These are phyloP conservation scores for Agelas oroides DNA, from an alignment of 37 sponge, comb jelly and placozoan species.

Conservation along the genomic window DNA sequence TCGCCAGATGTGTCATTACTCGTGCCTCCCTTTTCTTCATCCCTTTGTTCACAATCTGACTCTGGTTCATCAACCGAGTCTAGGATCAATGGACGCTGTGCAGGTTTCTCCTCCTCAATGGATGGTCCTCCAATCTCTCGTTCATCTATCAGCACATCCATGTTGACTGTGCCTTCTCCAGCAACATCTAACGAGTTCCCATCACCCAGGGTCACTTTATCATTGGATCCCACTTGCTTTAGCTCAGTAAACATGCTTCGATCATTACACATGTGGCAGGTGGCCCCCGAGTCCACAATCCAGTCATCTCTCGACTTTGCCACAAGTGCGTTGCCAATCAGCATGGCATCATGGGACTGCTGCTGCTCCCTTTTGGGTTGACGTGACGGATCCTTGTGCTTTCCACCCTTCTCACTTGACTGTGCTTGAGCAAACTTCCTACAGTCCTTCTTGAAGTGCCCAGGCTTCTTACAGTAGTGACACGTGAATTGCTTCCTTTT, in stretches of 20 bases:
- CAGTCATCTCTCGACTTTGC: constrained; percentile 10
- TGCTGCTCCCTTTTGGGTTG: not conserved
- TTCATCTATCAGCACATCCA: not conserved
- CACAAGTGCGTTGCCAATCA: not conserved
- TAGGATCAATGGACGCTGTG: no score
- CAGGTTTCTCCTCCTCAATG: not conserved
- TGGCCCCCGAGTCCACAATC: constrained; percentile 45
- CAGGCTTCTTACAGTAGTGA: constrained; percentile 21
- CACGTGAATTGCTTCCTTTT: constrained; percentile 30
- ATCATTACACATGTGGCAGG: constrained; percentile 28
- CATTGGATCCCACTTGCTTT: not conserved
- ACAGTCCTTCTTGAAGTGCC: constrained; percentile 22
- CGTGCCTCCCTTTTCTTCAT: not conserved
- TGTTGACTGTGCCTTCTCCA: not conserved
- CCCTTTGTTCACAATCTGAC: not conserved
- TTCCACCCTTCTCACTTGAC: not conserved
- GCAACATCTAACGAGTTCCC: not conserved
- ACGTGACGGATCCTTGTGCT: not conserved
- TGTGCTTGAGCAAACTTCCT: not conserved
- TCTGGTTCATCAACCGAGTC: not conserved
- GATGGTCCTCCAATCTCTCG: not conserved
- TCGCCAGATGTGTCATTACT: not conserved
- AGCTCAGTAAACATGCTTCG: not conserved
- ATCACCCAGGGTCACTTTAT: constrained; percentile 26
- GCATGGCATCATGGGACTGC: not conserved